Evolutionary conservation across 2,113 vertebrate species (phyloP).

Genomic region (Aldabrachelys gigantea): DNA sequence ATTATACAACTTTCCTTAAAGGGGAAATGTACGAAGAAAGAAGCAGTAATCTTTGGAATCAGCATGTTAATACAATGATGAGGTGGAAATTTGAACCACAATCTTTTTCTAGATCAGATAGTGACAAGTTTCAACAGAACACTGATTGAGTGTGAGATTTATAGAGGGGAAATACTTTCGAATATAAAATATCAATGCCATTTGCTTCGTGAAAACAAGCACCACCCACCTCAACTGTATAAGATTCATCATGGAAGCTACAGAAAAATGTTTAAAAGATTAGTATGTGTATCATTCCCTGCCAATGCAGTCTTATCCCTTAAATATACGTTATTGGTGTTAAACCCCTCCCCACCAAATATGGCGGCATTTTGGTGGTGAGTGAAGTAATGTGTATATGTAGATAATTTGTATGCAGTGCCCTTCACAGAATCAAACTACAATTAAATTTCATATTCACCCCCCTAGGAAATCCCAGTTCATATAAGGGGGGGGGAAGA

Average conservation of each 20-base stretch:
- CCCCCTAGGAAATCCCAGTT: neutral
- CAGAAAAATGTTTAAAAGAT: conserved; percentile 31
- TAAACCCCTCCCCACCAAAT: neutral
- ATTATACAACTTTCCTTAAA: conserved; percentile 28
- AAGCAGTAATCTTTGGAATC: conserved; percentile 48
- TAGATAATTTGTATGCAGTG: neutral
- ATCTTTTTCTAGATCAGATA: conserved; percentile 21
- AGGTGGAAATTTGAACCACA: neutral
- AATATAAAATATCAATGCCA: neutral
- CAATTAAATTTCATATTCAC: neutral
- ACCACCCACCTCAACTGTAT: conserved; percentile 37
- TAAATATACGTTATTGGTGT: neutral
- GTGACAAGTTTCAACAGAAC: neutral
- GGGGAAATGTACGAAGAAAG: neutral
- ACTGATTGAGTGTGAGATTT: conserved; percentile 30
- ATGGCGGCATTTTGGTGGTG: neutral
- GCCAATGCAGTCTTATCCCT: neutral
- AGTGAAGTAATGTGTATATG: neutral
- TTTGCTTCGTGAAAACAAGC: conserved; percentile 1
- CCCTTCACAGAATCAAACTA: neutral
- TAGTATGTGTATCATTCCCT: neutral
- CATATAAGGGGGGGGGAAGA: neutral
- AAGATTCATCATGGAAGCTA: conserved; percentile 48
- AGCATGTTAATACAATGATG: conserved; percentile 8
- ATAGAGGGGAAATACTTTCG: neutral